Base-by-base conservation (phyloP, 2,888 invertebrate species). In the Phalera bucephala region DNA sequence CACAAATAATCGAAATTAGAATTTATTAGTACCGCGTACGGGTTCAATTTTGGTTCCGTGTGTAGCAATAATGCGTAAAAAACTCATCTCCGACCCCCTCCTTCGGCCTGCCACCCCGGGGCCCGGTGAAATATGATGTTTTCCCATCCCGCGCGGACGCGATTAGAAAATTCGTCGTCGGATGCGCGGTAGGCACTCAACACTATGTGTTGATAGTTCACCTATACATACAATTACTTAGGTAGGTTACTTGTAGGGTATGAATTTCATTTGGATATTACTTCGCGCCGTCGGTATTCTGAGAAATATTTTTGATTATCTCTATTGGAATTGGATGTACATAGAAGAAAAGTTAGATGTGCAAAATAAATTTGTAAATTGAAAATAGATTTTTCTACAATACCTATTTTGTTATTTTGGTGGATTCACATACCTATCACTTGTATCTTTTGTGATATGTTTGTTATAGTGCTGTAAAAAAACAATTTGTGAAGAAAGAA, bases 11-110 rank as follows among this genome's bases (percentile, higher is more conserved):
- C 78, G 76, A 78, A 80, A 84, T 81, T 80, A 80, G 75, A 81
- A 83, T 83, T 84, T 84, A 83, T 84, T 81, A 82, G 73, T 67
- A 59, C 60, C 64, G 56, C 70, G 69, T 70, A 73, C 77, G 81
- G 79, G 80, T 76, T 72, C 77, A 79, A 79, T 80, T 76, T 58
- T 73, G 71, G 76, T 74, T 72, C 80, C 78, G 81, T 80, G 80
- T 82, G 80, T 82, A 79, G 83, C 81, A 83, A 82, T 87, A 86
- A 88, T 86, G 88, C 87, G 88, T 87, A 88, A 87, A 87, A 88
- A 88, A 85, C 88, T 86, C 88, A 87, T 87, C 86, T 87, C 83
- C 81, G 77, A 63, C 68, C 59, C 55, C 52, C 50, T 28, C 39
- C 42, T 49, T 45, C 25, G 29, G 31, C 54, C 45, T 54, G 59